Evolutionary conservation across 2,113 vertebrate genomes (phyloP).

Genomic region (Pampusana beccarii): DNA sequence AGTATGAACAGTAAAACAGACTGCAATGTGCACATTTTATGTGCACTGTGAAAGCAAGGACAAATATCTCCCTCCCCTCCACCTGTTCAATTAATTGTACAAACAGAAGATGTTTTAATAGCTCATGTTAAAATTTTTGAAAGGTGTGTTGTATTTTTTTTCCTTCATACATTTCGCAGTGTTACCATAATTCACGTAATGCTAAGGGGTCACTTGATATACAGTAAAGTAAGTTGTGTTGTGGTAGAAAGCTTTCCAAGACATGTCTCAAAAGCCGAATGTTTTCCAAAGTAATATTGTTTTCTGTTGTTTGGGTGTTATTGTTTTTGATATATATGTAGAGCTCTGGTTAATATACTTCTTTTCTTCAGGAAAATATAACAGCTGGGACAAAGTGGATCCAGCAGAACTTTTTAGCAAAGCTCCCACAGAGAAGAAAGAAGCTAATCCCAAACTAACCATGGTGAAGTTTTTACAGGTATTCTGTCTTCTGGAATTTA

Average conservation of each 20-base stretch:
- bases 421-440: conserved; percentile 98
- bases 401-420: conserved; percentile 97
- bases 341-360: not conserved
- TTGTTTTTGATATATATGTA: not conserved
- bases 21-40: fast-evolving
- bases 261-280: not conserved
- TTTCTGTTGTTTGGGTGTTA: not conserved
- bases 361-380: conserved; percentile 88
- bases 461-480: conserved; percentile 99
- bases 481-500: not conserved
- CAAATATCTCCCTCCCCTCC: not conserved
- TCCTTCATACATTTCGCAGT: not conserved
- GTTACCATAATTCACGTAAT: not conserved
- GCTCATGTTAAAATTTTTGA: not conserved
- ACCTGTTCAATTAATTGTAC: not conserved
- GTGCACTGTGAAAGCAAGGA: not conserved
- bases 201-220: fast-evolving
- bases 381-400: conserved; percentile 98
- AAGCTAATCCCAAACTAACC: conserved; percentile 96
- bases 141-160: not conserved
- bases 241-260: not conserved
- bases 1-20: not conserved
- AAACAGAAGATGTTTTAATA: not conserved
- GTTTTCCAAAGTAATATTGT: not conserved
- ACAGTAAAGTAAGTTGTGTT: not conserved